Evolutionary conservation across 2,113 vertebrate genomes (phyloP).

Genomic region (Pteropus alecto): DNA sequence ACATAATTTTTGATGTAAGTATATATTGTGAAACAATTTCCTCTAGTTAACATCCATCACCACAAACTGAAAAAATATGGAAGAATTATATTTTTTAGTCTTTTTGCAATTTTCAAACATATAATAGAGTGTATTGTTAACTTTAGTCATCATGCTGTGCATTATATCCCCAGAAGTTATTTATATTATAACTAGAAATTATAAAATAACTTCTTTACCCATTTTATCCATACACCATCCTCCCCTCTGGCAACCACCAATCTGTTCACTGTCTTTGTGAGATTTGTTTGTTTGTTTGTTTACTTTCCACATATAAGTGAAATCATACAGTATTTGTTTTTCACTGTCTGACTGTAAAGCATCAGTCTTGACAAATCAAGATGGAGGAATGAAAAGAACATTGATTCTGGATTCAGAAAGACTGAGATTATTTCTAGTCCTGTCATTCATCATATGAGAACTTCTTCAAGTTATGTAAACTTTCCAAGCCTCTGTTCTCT

Average conservation of each 20-base stretch:
- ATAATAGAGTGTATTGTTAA: neutral
- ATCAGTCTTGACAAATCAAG: neutral
- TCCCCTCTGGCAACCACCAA: neutral
- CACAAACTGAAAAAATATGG: too few species aligned
- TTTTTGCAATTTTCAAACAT: neutral
- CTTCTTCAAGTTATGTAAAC: neutral
- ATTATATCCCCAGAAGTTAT: neutral
- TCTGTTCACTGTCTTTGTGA: neutral
- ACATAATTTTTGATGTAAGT: neutral
- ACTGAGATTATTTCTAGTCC: neutral
- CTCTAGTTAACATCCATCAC: neutral
- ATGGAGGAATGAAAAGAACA: neutral
- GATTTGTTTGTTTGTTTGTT: neutral
- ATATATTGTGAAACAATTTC: neutral
- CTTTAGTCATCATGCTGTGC: neutral
- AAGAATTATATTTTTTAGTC: too few species aligned
- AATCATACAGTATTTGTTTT: neutral
- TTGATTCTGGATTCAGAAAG: neutral
- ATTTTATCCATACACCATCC: neutral
- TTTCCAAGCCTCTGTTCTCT: neutral
- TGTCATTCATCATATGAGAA: neutral
- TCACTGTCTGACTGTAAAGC: neutral
- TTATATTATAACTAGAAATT: neutral
- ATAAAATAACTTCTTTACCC: neutral
- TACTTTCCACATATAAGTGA: neutral